Percentiles rank a stretch among this genome's conserved stretches.
These are phyloP conservation scores for Tethya wilhelma DNA, from an alignment of 37 sponge, comb jelly and placozoan genomes.

Conservation along the genomic window DNA sequence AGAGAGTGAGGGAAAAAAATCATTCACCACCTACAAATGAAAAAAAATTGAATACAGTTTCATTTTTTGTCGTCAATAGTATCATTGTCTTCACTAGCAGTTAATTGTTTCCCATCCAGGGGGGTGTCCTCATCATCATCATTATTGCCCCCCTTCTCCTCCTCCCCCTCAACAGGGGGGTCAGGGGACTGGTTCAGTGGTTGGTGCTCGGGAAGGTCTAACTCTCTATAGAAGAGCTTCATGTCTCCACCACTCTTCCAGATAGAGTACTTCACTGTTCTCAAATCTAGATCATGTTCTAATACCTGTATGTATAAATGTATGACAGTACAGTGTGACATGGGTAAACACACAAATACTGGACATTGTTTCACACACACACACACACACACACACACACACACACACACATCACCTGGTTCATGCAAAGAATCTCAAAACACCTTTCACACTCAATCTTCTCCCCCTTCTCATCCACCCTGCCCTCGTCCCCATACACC, in stretches of 20 bases:
- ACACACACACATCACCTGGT: conserved; percentile 48
- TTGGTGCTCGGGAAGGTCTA: too few relatives aligned
- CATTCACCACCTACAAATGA: too few relatives aligned
- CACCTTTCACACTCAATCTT: background rate
- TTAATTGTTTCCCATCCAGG: background rate
- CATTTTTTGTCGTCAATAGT: too few relatives aligned
- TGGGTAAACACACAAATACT: background rate
- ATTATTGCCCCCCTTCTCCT: background rate
- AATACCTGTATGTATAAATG: conserved; percentile 67
- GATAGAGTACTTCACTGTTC: conserved; percentile 82
- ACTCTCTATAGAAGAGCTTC: conserved; percentile 74
- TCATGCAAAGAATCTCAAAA: conserved; percentile 49
- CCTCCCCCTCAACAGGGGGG: background rate
- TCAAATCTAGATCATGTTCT: conserved; percentile 81
- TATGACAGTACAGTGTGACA: background rate
- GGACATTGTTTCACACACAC: conserved; percentile 7
- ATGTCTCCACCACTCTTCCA: conserved; percentile 94
- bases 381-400: background rate
- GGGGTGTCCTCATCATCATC: background rate
- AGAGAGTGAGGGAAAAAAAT: too few relatives aligned
- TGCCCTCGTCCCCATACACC: conserved; percentile 43
- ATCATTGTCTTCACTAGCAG: background rate
- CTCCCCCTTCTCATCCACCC: conserved; percentile 14
- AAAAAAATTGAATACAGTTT: background rate
- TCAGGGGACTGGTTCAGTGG: too few relatives aligned